Percentiles rank a stretch among this genome's conserved stretches.
Conservation (phyloP, 2,888 invertebrate species). For the Bellardia bayeri region DNA sequence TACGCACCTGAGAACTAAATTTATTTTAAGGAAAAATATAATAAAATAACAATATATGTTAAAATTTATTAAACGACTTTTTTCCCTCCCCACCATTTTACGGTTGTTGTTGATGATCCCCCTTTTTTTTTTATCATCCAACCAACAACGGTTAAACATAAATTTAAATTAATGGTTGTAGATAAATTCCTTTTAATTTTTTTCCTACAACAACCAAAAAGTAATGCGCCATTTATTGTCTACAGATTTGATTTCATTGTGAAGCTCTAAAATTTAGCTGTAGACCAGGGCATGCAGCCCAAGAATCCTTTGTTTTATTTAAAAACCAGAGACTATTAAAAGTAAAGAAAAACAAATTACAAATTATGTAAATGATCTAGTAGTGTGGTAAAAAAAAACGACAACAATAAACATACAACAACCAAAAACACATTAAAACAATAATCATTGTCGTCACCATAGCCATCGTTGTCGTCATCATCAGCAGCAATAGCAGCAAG, state of each 20-base stretch:
- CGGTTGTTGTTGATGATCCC: not conserved
- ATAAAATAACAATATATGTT: no score
- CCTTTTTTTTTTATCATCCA: not conserved
- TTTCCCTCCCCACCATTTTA: not conserved
- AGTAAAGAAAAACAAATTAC: constrained; percentile 44
- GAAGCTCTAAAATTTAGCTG: not conserved
- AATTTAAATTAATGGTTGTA: constrained; percentile 56
- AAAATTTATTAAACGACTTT: no score
- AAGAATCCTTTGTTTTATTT: constrained; percentile 18
- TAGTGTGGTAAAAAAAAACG: not conserved
- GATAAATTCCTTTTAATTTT: constrained; percentile 43
- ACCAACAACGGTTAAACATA: constrained; percentile 44
- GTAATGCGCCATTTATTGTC: constrained; percentile 17
- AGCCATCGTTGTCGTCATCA: not conserved
- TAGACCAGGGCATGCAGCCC: not conserved
- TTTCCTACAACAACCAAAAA: not conserved
- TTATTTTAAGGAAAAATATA: no score
- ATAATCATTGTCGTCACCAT: constrained; percentile 11
- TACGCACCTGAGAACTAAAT: no score
- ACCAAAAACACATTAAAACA: constrained; percentile 23
- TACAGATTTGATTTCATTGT: not conserved
- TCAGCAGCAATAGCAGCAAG: not conserved
- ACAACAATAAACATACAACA: not conserved
- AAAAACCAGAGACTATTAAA: constrained; percentile 33
- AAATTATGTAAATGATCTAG: constrained; percentile 50